A percentile compares a stretch with the other conserved stretches of the same genome.
Evolutionary conservation across 1,140 invertebrate species (phyloP).

Genomic region (Phenacoccus solenopsis): DNA sequence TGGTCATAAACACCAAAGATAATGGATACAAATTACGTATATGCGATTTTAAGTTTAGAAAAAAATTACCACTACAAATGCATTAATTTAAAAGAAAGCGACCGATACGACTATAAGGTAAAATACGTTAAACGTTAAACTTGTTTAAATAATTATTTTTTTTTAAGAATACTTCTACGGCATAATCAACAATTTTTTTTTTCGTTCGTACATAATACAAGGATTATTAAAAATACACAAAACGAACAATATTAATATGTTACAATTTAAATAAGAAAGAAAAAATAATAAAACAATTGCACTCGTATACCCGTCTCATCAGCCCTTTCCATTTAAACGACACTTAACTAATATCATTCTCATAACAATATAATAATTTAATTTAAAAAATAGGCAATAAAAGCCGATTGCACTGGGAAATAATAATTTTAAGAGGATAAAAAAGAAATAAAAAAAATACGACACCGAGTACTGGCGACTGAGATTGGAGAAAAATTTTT

Average conservation of each 20-base stretch:
- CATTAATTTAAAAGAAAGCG: conserved; percentile 12
- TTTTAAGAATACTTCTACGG: background rate
- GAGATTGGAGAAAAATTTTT: no score
- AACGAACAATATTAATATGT: conserved; percentile 12
- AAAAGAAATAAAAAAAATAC: background rate
- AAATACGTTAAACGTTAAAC: background rate
- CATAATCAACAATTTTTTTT: conserved; percentile 10
- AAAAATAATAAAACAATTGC: conserved; percentile 16
- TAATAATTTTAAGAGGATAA: background rate
- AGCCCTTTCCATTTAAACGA: background rate
- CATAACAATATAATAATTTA: background rate
- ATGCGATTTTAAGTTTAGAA: background rate
- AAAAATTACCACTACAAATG: conserved; percentile 14
- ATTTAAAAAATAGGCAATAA: background rate
- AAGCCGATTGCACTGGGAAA: background rate
- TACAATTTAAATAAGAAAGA: conserved; percentile 4
- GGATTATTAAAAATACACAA: background rate
- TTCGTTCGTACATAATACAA: conserved; percentile 5
- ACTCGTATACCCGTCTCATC: conserved; percentile 17
- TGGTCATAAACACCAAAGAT: background rate
- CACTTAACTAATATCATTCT: background rate
- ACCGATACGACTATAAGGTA: background rate
- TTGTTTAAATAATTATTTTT: background rate
- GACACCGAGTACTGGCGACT: no score
- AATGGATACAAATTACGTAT: conserved; percentile 15